Evolutionary conservation across 1,140 invertebrate genomes (phyloP), one percentile per base, ranked within the genome.

Genomic region (Apis florea): DNA sequence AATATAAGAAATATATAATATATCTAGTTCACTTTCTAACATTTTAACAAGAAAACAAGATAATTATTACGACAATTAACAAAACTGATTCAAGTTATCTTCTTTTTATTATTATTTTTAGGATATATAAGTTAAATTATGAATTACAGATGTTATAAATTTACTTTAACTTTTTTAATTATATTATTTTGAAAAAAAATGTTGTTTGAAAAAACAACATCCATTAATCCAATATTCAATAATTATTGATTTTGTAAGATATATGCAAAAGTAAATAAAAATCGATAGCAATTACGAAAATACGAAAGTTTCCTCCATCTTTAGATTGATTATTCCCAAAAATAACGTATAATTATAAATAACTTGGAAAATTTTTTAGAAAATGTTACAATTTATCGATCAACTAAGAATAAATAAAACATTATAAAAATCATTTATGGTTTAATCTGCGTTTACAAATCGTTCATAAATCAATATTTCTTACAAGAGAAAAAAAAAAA

Each of bases 381-480:
- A 47, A 31, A 12, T 15, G 26, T 13, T 6, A 13, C 19, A 24
- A 67, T 67, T 67, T 47, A 67, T 67, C 11, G 40, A 19, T 8
- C 19, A 12, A 49, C 1, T 2, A 40, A 19, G 40, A 21, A 12
- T 21, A 12, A 67, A n/a, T 6, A 47, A 47, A 67, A 47, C 21
- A 21, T 67, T 19, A 19, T 11, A 21, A n/a, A 67, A 47, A 21
- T 47, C 13, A 1, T 67, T 67, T 47, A 47, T 26, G 21, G 21
- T 12, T 67, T 40, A n/a, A 47, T 67, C 64, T 13, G 40, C 21
- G 54, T 72, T 40, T 11, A 19, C 24, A 13, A 15, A 26, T 31
- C 24, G 54, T 49, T 58, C 71, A n/a, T 73, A 61, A 73, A 73
- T 73, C 40, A 73, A 11, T 40, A n/a, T 31, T 19, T 31, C 26